Conservation (phyloP, 2,888 invertebrate species). For the Melieria picta region DNA sequence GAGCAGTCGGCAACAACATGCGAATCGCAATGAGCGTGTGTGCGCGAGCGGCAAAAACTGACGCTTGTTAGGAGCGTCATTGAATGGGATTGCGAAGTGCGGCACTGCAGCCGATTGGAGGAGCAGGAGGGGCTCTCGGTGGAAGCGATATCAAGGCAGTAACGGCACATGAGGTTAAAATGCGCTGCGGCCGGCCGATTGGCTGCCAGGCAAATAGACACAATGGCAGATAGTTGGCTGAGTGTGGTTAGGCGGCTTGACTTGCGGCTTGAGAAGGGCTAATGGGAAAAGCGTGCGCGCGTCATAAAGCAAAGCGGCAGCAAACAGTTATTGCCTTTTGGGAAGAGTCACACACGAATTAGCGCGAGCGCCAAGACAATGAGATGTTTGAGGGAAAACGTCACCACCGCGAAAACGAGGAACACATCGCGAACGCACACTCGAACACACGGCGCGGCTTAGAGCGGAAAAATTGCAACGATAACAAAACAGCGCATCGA, state of each 20-base stretch:
- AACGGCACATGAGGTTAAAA: constrained; percentile 24
- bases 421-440: no score
- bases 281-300: constrained; percentile 26
- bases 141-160: neutral
- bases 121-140: no score
- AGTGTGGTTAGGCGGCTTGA: neutral
- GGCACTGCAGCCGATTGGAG: no score
- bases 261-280: neutral
- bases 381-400: no score
- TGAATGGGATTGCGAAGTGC: no score
- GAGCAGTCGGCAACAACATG: constrained; percentile 12
- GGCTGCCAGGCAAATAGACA: constrained; percentile 13
- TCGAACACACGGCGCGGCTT: no score
- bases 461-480: no score
- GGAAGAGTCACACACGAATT: constrained; percentile 4
- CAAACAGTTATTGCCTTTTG: neutral
- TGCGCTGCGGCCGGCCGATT: neutral
- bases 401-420: no score
- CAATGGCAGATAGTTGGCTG: neutral
- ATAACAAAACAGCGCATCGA: neutral
- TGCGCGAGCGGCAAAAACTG: no score
- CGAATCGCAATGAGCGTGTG: neutral
- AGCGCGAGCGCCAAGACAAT: constrained; percentile 3
- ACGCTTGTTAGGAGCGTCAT: no score
- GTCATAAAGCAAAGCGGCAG: constrained; percentile 7